Base-by-base conservation (phyloP, 2,797 vertebrate species). In the Crypturellus tataupa region DNA sequence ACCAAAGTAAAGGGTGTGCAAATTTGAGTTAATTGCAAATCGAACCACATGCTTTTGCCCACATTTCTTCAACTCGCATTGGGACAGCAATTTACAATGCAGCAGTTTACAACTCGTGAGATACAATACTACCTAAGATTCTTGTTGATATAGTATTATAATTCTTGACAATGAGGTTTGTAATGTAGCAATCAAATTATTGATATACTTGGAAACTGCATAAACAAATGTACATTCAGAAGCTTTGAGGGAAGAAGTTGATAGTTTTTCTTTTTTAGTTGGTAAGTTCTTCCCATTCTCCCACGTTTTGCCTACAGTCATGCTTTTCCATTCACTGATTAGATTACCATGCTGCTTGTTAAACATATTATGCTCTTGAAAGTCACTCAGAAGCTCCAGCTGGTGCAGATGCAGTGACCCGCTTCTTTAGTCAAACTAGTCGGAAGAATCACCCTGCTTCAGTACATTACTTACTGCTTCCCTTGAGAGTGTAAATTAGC, bases 281-380 rank as follows among this genome's bases (percentile, higher is more conserved):
- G 1, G 16, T 27, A 65, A 73, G 40, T 93, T 96, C 82, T 94
- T 88, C 64, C 73, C 62, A 68, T 86, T 91, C 92, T 88, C 77
- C 77, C 77, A 93, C 85, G 13, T 86, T 92, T 94, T 92, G 69
- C 89, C 92, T 81, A 84, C 67, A 96, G 92, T 94, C 92, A 95
- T 96, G 94, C 92, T 94, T 95, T 94, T 70, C 91, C 80, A 79
- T 94, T 92, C 94, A 91, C 87, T 95, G 94, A 95, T 96, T 95
- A 93, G 91, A 96, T 94, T 96, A 94, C 80, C 85, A 88, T 97
- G 87, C 94, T 90, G 67, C 94, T 89, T 95, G 85, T 85, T 94
- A 89, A 96, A 84, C 87, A 93, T 94, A 92, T 93, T 93, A 92
- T 96, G 85, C 82, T 93, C 85, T 71, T 94, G 95, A 79, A 91